Evolutionary conservation across 2,113 vertebrate genomes (phyloP).

Genomic region (Asarcornis scutulata): DNA sequence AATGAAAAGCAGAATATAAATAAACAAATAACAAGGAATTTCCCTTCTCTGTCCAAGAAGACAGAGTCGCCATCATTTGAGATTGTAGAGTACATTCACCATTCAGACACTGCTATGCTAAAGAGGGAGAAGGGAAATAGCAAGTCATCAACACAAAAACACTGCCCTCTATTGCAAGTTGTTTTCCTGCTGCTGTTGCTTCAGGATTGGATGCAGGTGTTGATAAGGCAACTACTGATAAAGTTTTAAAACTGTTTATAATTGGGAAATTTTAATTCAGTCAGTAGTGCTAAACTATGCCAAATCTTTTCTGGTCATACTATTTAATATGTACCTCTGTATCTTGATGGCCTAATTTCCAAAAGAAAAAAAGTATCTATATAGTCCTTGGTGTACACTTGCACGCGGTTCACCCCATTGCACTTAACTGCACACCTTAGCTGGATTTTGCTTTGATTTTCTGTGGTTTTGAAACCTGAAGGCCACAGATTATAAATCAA

Average conservation of each 20-base stretch:
- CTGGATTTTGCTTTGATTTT: not conserved
- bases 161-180: constrained; percentile 40
- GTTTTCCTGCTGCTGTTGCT: not conserved
- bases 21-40: constrained; percentile 3
- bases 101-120: not conserved
- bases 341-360: not conserved
- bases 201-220: not conserved
- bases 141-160: not conserved
- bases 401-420: not conserved
- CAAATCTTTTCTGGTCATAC: not conserved
- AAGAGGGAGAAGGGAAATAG: not conserved
- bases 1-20: constrained; percentile 23
- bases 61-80: not conserved
- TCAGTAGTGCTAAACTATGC: not conserved
- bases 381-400: not conserved
- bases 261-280: not conserved
- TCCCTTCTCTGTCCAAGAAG: not conserved
- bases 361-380: not conserved
- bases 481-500: not conserved
- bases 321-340: not conserved
- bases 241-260: not conserved
- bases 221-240: not conserved
- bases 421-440: not conserved
- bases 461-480: not conserved
- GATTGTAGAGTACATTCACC: not conserved